Evolutionary conservation across 2,888 invertebrate species (phyloP).

Genomic region (Plebejus melissa): DNA sequence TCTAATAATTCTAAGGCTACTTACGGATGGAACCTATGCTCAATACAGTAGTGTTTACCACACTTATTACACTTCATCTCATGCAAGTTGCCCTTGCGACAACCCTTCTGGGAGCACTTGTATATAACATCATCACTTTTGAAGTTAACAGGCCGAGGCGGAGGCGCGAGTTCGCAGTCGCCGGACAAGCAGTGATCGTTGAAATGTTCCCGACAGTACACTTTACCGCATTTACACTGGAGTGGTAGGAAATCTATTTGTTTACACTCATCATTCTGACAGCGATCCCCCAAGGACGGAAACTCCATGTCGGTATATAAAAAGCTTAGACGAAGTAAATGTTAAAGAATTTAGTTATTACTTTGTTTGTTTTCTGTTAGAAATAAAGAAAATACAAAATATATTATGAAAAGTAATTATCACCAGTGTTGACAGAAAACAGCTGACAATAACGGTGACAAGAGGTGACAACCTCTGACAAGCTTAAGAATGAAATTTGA

Average conservation of each 20-base stretch:
- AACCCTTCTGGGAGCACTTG: conserved; percentile 78
- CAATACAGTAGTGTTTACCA: conserved; percentile 83
- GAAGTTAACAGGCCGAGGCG: conserved; percentile 60
- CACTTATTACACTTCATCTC: conserved; percentile 83
- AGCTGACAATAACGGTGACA: background rate
- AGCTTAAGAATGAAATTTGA: background rate
- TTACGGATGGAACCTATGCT: conserved; percentile 81
- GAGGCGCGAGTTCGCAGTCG: conserved; percentile 60
- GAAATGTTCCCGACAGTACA: conserved; percentile 85
- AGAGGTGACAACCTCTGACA: background rate
- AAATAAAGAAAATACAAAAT: background rate
- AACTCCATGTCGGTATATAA: conserved; percentile 78
- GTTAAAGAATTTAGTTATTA: too few relatives aligned
- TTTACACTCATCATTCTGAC: conserved; percentile 80
- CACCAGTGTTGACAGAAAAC: background rate
- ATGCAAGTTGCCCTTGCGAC: conserved; percentile 80
- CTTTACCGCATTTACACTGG: conserved; percentile 80
- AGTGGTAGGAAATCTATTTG: conserved; percentile 86
- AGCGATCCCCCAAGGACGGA: conserved; percentile 84
- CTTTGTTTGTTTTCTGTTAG: background rate
- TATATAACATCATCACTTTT: conserved; percentile 64
- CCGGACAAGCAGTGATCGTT: conserved; percentile 77
- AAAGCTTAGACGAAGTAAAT: background rate
- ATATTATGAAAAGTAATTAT: background rate
- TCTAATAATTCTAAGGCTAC: conserved; percentile 40